Percentiles rank a stretch among this genome's conserved stretches.
phyloP scores from a whole-genome alignment of 1,140 invertebrate species.

The Drosophila lacertosa region DNA sequence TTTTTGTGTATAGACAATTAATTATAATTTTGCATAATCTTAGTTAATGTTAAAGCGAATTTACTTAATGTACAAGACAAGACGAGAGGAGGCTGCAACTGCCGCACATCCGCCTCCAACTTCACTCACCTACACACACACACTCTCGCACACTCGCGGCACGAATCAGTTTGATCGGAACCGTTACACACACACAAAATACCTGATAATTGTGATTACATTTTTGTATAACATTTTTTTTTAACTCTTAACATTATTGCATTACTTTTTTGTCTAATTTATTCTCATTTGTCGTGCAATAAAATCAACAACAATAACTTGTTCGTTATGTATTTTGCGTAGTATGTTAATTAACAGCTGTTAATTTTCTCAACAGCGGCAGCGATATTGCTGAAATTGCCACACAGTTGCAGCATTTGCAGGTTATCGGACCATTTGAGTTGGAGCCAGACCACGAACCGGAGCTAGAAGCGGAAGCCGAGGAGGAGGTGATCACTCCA shows the following conservation, averaged over 20 bases:
- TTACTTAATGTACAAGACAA: slow-evolving; percentile 47
- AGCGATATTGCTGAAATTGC: slow-evolving; percentile 57
- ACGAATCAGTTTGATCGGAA: slow-evolving; percentile 40
- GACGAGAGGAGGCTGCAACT: slow-evolving; percentile 49
- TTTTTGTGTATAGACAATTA: slow-evolving; percentile 62
- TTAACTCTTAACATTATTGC: slow-evolving; percentile 55
- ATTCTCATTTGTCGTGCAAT: slow-evolving; percentile 66
- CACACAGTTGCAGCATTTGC: slow-evolving; percentile 56
- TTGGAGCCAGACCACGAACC: slow-evolving; percentile 20
- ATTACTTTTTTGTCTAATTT: slow-evolving; percentile 64
- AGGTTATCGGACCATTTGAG: slow-evolving; percentile 8
- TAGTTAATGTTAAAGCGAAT: slow-evolving; percentile 52
- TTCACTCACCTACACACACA: slow-evolving; percentile 7
- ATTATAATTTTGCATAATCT: slow-evolving; percentile 66
- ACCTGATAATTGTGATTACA: slow-evolving; percentile 77
- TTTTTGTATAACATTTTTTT: slow-evolving; percentile 48
- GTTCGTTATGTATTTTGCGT: neutral
- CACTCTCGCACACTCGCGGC: slow-evolving; percentile 23
- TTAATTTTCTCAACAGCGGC: slow-evolving; percentile 54
- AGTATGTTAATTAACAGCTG: slow-evolving; percentile 26
- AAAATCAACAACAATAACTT: slow-evolving; percentile 46
- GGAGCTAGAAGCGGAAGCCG: slow-evolving; percentile 51
- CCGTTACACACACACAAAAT: slow-evolving; percentile 56
- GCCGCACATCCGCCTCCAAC: slow-evolving; percentile 47
- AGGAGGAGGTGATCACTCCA: slow-evolving; percentile 44